Evolutionary conservation across 2,888 invertebrate genomes (phyloP).

Genomic region (Scaeva pyrastri): DNA sequence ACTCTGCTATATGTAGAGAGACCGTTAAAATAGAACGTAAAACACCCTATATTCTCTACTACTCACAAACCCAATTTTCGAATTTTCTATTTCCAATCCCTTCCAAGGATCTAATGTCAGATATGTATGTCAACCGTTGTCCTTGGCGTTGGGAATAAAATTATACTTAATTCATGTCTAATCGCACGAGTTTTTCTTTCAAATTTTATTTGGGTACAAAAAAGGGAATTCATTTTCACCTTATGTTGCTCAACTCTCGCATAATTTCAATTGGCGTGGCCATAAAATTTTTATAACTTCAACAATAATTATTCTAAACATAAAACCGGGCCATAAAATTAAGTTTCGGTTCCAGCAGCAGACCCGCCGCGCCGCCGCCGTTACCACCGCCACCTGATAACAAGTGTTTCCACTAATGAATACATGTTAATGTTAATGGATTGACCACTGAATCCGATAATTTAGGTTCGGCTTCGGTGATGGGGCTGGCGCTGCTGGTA

Average conservation of each 20-base stretch:
- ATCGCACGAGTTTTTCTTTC: background rate
- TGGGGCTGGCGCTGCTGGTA: background rate
- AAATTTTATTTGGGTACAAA: background rate
- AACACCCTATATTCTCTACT: no score
- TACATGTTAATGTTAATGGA: constrained; percentile 64
- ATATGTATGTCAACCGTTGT: no score
- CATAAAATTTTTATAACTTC: background rate
- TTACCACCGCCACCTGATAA: constrained; percentile 40
- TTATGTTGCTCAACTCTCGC: background rate
- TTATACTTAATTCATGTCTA: no score
- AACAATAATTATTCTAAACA: constrained; percentile 42
- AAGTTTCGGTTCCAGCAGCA: constrained; percentile 28
- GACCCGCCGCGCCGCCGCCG: background rate
- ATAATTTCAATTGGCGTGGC: background rate
- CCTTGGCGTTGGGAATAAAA: no score
- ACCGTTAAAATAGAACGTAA: no score
- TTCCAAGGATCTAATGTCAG: no score
- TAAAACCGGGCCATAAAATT: constrained; percentile 60
- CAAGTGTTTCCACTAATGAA: constrained; percentile 60
- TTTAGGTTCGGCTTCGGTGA: background rate
- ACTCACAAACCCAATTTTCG: no score
- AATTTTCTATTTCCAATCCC: no score
- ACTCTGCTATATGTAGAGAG: no score
- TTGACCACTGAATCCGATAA: background rate
- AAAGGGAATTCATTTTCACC: background rate